A percentile compares a stretch with the other conserved stretches of the same genome.
Evolutionary conservation across 2,888 invertebrate genomes (phyloP).

Genomic region (Polydrusus pterygomalis): DNA sequence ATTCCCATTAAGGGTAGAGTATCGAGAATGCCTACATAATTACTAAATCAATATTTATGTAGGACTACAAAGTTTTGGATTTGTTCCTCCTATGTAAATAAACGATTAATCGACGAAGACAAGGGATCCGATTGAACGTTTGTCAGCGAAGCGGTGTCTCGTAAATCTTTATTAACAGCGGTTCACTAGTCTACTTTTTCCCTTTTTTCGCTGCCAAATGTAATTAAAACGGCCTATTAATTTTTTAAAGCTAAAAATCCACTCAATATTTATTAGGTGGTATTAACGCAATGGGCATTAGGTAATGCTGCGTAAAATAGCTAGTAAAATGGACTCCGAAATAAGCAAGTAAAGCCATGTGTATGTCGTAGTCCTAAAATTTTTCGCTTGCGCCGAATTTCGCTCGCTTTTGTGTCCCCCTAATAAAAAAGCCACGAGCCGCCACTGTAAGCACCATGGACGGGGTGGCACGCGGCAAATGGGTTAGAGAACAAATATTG

Average conservation of each 20-base stretch:
- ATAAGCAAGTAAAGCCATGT: no score
- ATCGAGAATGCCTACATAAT: not conserved
- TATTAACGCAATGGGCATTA: not conserved
- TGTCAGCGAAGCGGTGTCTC: slow-evolving; percentile 1
- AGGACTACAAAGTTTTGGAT: slow-evolving; percentile 3
- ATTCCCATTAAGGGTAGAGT: not conserved
- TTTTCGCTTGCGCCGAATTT: no score
- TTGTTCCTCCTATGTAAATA: slow-evolving; percentile 8
- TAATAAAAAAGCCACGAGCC: no score
- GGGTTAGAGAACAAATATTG: no score
- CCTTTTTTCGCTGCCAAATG: slow-evolving; percentile 7
- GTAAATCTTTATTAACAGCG: slow-evolving; percentile 21
- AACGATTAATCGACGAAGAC: slow-evolving; percentile 18
- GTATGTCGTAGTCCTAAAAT: no score
- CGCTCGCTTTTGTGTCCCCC: no score
- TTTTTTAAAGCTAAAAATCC: slow-evolving; percentile 10
- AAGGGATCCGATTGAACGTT: slow-evolving; percentile 16
- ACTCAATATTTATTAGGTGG: not conserved
- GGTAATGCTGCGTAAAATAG: no score
- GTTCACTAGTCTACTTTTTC: slow-evolving; percentile 16
- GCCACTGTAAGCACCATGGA: no score
- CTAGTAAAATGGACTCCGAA: no score
- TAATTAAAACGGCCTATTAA: slow-evolving; percentile 6
- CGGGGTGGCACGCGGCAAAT: no score
- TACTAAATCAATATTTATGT: slow-evolving; percentile 13